Conservation (phyloP, 2,888 invertebrate genomes). For the Sympetrum striolatum region DNA sequence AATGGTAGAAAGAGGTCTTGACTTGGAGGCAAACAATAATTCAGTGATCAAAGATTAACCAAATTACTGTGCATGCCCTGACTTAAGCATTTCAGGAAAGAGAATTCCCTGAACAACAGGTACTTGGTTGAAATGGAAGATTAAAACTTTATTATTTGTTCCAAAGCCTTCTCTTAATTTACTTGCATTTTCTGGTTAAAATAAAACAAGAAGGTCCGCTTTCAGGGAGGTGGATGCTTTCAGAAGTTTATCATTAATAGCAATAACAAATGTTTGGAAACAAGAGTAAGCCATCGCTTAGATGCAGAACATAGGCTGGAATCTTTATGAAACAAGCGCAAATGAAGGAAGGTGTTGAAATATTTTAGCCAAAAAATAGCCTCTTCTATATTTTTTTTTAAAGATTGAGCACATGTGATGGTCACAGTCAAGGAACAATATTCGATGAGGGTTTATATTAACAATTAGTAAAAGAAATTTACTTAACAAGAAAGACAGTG, state of each 20-base stretch:
- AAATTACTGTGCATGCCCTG: neutral
- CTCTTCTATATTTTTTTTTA: conserved; percentile 21
- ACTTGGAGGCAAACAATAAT: conserved; percentile 6
- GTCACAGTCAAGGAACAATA: conserved; percentile 8
- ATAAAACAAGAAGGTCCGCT: neutral
- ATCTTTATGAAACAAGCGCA: neutral
- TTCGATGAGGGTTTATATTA: conserved; percentile 32
- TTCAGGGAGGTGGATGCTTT: conserved; percentile 3
- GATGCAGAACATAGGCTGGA: conserved; percentile 1
- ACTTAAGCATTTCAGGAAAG: conserved; percentile 17
- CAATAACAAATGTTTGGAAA: conserved; percentile 26
- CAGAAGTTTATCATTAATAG: conserved; percentile 9
- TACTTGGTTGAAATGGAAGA: conserved; percentile 17
- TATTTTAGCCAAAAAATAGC: conserved; percentile 12
- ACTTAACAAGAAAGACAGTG: conserved; percentile 15
- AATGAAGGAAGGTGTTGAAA: conserved; percentile 9
- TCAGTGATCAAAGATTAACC: neutral
- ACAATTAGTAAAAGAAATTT: conserved; percentile 11
- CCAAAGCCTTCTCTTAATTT: conserved; percentile 9
- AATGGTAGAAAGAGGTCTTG: conserved; percentile 17
- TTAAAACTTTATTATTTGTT: neutral
- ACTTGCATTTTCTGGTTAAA: neutral
- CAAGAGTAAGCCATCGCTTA: neutral
- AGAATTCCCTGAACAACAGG: neutral
- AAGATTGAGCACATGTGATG: neutral